Evolutionary conservation across 1,140 invertebrate species (phyloP), one percentile per base, ranked within the genome.

Genomic region (Chrysoperla carnea): DNA sequence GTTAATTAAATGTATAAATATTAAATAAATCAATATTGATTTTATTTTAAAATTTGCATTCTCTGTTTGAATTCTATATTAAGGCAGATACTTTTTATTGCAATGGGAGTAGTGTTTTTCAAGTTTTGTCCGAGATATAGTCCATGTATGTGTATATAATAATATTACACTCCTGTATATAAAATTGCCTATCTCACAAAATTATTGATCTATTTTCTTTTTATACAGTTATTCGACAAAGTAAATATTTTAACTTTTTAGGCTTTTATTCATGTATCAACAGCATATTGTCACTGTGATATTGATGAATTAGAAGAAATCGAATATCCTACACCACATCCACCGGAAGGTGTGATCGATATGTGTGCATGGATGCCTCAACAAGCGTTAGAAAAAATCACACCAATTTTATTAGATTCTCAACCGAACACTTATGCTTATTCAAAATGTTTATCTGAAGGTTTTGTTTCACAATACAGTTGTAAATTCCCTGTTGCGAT

Each of bases 401-500:
- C 84, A 37, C 81, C 82, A 27, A 74, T 81, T 75, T 70, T 94
- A 29, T 67, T 84, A 6, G 68, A 70, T 14, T 69, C 73, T 13
- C 69, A 76, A 40, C 82, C 82, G 1, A 87, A 87, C 52, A 84
- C 81, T 4, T 87, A 87, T 52, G 79, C 80, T 5, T 84, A 81
- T 56, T 85, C 75, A 15, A 85, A 87, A 61, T 70, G 74, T 14
- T 58, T 85, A 14, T 75, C 76, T 1, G 83, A 85, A 59, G 72
- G 81, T 50, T 51, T 84, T 38, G 72, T 86, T 6, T 57, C 62
- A 3, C 69, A 72, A 53, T 69, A 73, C 46, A 62, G 62, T 31
- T 62, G 59, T 8, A 68, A 67, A 46, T 66, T 83, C 38, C 81
- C 81, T 3, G 67, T 76, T 43, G 76, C 72, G 12, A 70, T 86